Percentiles rank a stretch among this genome's conserved stretches.
These are phyloP conservation scores for Nephotettix cincticeps DNA, from an alignment of 1,140 invertebrate genomes.

Conservation along the genomic window DNA sequence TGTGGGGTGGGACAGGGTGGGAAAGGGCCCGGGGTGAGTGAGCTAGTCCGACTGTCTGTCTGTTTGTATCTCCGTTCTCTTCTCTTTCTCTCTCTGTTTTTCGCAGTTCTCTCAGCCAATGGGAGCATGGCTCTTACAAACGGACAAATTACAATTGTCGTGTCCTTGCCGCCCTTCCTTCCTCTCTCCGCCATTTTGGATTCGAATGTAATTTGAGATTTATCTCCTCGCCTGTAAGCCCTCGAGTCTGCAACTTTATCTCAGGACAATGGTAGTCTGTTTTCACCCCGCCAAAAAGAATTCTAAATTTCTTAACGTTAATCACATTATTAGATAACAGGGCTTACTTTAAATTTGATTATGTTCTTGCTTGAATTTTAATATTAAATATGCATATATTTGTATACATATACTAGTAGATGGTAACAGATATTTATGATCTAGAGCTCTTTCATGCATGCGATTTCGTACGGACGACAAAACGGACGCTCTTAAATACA, in stretches of 20 bases:
- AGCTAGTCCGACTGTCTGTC: conserved; percentile 14
- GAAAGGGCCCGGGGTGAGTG: not conserved
- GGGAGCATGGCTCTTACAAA: not conserved
- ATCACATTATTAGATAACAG: too few relatives aligned
- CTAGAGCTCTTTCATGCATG: too few relatives aligned
- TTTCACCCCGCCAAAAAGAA: too few relatives aligned
- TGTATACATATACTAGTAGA: too few relatives aligned
- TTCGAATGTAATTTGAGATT: conserved; percentile 21
- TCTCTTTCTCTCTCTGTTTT: conserved; percentile 22
- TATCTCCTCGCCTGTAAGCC: not conserved
- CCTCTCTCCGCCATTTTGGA: conserved; percentile 10
- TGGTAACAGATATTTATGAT: too few relatives aligned
- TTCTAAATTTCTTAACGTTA: too few relatives aligned
- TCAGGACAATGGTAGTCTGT: not conserved
- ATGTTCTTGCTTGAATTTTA: too few relatives aligned
- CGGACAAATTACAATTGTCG: conserved; percentile 22
- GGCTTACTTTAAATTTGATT: too few relatives aligned
- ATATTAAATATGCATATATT: too few relatives aligned
- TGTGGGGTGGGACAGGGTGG: not conserved
- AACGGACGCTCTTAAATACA: too few relatives aligned
- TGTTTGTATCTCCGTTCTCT: conserved; percentile 11
- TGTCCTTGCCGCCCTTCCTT: conserved; percentile 5
- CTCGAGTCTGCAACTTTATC: not conserved
- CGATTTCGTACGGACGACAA: too few relatives aligned
- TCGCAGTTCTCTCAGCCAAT: conserved; percentile 12